phyloP scores from a whole-genome alignment of 2,888 invertebrate species.

The Aspidiotus destructor region DNA sequence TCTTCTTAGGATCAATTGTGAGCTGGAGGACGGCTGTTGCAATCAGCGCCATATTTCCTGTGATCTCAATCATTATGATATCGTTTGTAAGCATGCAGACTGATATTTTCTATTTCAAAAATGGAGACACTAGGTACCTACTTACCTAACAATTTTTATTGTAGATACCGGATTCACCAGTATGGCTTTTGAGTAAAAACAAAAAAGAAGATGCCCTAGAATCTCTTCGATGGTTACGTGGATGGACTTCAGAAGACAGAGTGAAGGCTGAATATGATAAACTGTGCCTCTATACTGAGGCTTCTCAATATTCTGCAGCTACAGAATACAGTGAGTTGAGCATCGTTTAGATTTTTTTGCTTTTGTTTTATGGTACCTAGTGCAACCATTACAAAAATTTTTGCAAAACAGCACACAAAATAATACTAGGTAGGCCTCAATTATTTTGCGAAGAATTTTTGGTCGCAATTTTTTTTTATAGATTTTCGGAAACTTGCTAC shows the following conservation, averaged over 20 bases:
- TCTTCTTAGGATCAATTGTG: constrained; percentile 58
- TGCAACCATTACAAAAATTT: no score
- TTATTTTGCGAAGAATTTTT: no score
- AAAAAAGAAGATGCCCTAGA: constrained; percentile 47
- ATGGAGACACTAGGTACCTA: neutral
- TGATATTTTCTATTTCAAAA: neutral
- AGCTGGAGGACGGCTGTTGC: constrained; percentile 62
- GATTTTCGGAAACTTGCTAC: no score
- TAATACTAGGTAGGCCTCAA: no score
- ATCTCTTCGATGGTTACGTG: constrained; percentile 50
- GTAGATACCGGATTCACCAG: constrained; percentile 52
- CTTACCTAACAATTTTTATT: neutral
- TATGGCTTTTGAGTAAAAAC: constrained; percentile 52
- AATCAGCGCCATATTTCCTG: constrained; percentile 47
- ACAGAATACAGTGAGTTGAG: neutral
- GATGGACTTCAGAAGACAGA: constrained; percentile 48
- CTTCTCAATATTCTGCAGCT: constrained; percentile 30
- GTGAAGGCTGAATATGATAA: constrained; percentile 48
- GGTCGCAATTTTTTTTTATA: no score
- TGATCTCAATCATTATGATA: constrained; percentile 48
- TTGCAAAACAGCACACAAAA: no score
- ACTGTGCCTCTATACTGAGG: constrained; percentile 45
- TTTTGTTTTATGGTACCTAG: neutral
- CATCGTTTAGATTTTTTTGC: neutral
- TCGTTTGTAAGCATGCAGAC: constrained; percentile 47